phyloP scores from a whole-genome alignment of 2,797 vertebrate species.

The Catamblyrhynchus diadema region DNA sequence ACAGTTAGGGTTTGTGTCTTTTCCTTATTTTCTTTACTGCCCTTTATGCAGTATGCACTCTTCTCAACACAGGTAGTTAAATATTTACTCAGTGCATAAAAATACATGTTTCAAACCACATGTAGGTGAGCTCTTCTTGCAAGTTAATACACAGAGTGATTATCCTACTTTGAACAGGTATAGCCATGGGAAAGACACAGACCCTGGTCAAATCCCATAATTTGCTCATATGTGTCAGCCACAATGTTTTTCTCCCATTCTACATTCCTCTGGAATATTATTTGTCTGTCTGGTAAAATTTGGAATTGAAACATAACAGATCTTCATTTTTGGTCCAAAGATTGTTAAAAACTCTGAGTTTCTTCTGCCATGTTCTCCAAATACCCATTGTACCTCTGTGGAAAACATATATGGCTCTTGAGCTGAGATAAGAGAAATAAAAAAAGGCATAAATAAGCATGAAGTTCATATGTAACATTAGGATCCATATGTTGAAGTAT shows the following conservation, averaged over 20 bases:
- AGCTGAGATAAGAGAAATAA: neutral
- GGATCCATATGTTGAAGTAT: neutral
- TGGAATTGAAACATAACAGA: neutral
- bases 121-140: neutral
- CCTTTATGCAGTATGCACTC: neutral
- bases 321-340: neutral
- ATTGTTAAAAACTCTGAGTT: neutral
- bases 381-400: neutral
- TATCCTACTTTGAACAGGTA: neutral
- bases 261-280: neutral
- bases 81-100: neutral
- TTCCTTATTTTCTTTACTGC: neutral
- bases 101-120: neutral
- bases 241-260: neutral
- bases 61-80: neutral
- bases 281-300: neutral
- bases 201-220: accelerated
- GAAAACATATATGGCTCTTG: neutral
- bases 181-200: neutral
- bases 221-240: neutral
- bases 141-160: neutral
- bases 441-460: neutral
- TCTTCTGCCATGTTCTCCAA: neutral
- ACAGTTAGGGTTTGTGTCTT: neutral
- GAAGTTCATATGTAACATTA: neutral